Evolutionary conservation across 2,888 invertebrate species (phyloP).

Genomic region (Heteromyza rotundicornis): DNA sequence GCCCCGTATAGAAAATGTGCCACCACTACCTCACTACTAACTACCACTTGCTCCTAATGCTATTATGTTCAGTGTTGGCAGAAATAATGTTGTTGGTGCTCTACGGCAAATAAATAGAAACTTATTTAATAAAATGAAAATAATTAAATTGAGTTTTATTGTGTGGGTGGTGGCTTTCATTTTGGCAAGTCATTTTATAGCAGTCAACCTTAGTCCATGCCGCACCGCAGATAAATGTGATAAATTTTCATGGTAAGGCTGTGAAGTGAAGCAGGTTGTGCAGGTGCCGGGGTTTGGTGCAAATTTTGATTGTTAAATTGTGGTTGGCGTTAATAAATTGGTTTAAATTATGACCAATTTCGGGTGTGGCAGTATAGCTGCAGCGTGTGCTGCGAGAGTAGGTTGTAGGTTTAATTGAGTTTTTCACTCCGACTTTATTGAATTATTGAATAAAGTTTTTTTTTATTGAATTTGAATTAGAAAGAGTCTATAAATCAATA

Average conservation of each 20-base stretch:
- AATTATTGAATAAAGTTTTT: too few species aligned
- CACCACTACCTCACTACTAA: neutral
- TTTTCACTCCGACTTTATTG: too few species aligned
- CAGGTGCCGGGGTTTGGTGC: neutral
- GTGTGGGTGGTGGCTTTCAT: conserved; percentile 8
- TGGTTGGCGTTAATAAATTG: neutral
- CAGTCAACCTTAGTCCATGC: neutral
- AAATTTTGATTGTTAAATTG: neutral
- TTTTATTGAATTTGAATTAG: too few species aligned
- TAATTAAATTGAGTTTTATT: conserved; percentile 27
- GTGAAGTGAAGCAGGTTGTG: too few species aligned
- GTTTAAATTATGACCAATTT: neutral
- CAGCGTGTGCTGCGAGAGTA: neutral
- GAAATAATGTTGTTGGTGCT: neutral
- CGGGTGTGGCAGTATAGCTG: too few species aligned
- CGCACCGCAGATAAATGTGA: neutral
- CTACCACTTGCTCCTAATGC: neutral
- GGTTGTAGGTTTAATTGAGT: too few species aligned
- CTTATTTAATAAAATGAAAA: conserved; percentile 20
- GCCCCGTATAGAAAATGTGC: neutral
- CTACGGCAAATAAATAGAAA: conserved; percentile 19
- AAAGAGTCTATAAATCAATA: too few species aligned
- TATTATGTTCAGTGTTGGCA: neutral
- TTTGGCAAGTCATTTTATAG: conserved; percentile 11
- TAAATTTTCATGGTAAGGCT: too few species aligned